Base-by-base conservation (phyloP, 1,140 invertebrate genomes). In the Sycophila sp. region DNA sequence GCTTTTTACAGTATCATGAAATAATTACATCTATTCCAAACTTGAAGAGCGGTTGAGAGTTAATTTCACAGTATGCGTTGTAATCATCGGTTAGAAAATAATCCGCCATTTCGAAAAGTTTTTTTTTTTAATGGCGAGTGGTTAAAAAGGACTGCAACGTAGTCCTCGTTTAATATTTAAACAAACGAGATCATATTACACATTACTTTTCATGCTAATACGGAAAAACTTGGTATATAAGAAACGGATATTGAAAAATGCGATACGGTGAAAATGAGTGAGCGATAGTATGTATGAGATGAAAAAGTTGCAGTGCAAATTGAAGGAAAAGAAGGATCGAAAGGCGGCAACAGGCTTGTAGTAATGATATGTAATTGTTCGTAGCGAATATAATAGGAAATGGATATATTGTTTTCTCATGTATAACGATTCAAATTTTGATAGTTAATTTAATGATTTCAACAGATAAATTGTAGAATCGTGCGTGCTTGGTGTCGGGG, bases 91-190 rank as follows among this genome's bases (percentile, higher is more conserved):
- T 26, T 45, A 60, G 34, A n/a, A 47, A 53, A 71, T 42, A 65
- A 64, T 64, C 53, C 51, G 38, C 56, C 36, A 17, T n/a, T 30
- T 40, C n/a, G 28, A 36, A 24, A 26, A 26, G 15, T 5, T 28
- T 45, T 36, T 45, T 28, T 45, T 8, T 6, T 22, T 17, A n/a
- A 63, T 53, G 62, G 36, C 55, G 64, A 66, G 42, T 67, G 70
- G 64, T 72, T n/a, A 15, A 62, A 53, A 58, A 67, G 58, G 58
- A 72, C 47, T 17, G 30, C n/a, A 60, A 51, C 56, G 58, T 64
- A 72, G 64, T 67, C 30, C 64, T 72, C 64, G 70, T 72, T 67
- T 72, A 72, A 72, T 72, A 72, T 72, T 72, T 72, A 72, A 72
- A 72, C 63, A 65, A 49, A 72, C 56, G 64, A 56, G 64, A 58